These are phyloP conservation scores for Melanotaenia trifasciata DNA, from an alignment of 2,797 vertebrate species.

Conservation along the genomic window DNA sequence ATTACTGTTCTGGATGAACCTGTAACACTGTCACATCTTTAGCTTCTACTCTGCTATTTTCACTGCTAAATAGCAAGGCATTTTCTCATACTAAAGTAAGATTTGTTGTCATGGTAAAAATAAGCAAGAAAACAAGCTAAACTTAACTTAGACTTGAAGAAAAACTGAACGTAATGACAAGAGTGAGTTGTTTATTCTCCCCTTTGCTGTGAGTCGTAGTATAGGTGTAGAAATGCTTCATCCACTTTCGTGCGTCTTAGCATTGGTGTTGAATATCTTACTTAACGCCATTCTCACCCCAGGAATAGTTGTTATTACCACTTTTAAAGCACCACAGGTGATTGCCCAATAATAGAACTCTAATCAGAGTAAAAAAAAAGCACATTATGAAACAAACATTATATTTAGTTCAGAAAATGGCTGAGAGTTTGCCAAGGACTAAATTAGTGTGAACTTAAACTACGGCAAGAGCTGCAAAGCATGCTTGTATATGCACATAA, in stretches of 20 bases:
- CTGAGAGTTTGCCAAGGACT: neutral
- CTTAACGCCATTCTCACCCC: constrained; percentile 27
- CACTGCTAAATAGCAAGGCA: neutral
- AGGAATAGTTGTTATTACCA: constrained; percentile 33
- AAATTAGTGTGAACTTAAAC: neutral
- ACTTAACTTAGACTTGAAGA: neutral
- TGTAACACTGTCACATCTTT: neutral
- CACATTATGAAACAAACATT: constrained; percentile 12
- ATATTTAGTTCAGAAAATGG: neutral
- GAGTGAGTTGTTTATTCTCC: neutral
- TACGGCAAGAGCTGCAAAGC: neutral
- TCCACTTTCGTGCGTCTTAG: constrained; percentile 3
- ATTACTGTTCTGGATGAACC: neutral
- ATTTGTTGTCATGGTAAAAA: neutral
- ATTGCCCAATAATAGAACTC: constrained; percentile 30
- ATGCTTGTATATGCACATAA: neutral
- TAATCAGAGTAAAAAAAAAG: constrained; percentile 2
- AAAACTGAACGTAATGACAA: constrained; percentile 1
- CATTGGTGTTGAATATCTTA: constrained; percentile 28
- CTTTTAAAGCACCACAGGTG: constrained; percentile 23
- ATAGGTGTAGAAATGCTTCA: constrained; percentile 12
- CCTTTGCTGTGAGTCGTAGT: neutral
- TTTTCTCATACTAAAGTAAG: neutral
- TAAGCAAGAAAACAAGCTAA: neutral
- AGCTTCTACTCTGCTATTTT: neutral